Evolutionary conservation across 2,888 invertebrate species (phyloP).

Genomic region (Fragum whitleyi): DNA sequence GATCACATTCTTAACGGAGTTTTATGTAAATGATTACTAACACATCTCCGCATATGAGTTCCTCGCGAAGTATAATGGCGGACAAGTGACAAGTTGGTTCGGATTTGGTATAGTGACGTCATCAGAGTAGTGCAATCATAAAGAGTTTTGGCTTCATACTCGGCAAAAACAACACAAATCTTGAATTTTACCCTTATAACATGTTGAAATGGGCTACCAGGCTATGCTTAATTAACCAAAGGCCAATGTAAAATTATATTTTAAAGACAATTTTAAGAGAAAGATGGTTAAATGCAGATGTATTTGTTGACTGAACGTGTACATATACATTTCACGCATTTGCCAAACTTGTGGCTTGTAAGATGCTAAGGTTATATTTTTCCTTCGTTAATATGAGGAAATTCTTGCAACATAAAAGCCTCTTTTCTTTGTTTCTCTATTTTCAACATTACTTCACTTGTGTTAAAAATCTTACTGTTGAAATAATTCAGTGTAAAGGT

Average conservation of each 20-base stretch:
- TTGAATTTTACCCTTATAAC: too few species aligned
- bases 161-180: slow-evolving; percentile 7
- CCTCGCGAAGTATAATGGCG: slow-evolving; percentile 67
- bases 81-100: slow-evolving; percentile 64
- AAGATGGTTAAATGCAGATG: too few species aligned
- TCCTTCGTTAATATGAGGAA: too few species aligned
- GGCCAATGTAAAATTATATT: not conserved
- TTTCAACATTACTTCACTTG: too few species aligned
- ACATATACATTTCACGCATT: too few species aligned
- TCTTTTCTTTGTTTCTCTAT: too few species aligned
- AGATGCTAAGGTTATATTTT: too few species aligned
- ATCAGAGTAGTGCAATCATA: slow-evolving; percentile 46
- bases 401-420: too few species aligned
- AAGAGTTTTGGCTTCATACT: slow-evolving; percentile 12
- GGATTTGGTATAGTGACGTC: slow-evolving; percentile 60
- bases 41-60: slow-evolving; percentile 56
- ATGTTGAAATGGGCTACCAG: too few species aligned
- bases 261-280: not conserved
- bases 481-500: not conserved
- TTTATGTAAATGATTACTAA: slow-evolving; percentile 31
- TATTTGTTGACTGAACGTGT: too few species aligned
- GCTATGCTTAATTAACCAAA: not conserved
- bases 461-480: too few species aligned
- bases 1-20: slow-evolving; percentile 10
- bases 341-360: too few species aligned